phyloP scores from a whole-genome alignment of 2,888 invertebrate genomes.

The Oscheius sp. region DNA sequence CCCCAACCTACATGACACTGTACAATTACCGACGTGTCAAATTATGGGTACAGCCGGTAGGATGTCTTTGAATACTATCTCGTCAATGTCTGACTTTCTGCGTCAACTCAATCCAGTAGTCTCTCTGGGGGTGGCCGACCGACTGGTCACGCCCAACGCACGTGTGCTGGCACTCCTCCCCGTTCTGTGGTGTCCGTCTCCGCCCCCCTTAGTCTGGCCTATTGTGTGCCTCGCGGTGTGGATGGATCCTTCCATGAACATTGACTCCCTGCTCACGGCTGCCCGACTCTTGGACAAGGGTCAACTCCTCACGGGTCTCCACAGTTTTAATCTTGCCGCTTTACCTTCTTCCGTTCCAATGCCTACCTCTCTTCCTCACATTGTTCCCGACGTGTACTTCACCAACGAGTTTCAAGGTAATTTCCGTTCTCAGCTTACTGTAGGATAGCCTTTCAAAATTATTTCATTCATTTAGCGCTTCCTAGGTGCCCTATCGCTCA shows the following conservation, averaged over 20 bases:
- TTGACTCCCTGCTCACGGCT: conserved; percentile 57
- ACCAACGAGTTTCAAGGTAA: conserved; percentile 21
- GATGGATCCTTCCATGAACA: conserved; percentile 36
- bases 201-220: conserved; percentile 32
- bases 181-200: conserved; percentile 27
- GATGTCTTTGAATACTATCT: conserved; percentile 2
- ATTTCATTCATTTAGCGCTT: background rate
- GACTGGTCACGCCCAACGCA: conserved; percentile 24
- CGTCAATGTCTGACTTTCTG: conserved; percentile 25
- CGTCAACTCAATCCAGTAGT: conserved; percentile 5
- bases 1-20: conserved; percentile 1
- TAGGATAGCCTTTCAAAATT: background rate
- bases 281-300: conserved; percentile 54
- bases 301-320: conserved; percentile 33
- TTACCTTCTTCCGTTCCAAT: conserved; percentile 20
- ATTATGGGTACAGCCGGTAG: background rate
- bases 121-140: conserved; percentile 21
- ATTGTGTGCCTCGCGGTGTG: conserved; percentile 24
- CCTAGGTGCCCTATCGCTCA: background rate
- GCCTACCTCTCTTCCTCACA: conserved; percentile 22
- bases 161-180: conserved; percentile 11
- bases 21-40: conserved; percentile 15
- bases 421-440: background rate
- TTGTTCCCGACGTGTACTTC: conserved; percentile 23
- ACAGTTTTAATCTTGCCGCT: conserved; percentile 29